phyloP scores from a whole-genome alignment of 2,797 vertebrate species.

The Orestias chungarensis region DNA sequence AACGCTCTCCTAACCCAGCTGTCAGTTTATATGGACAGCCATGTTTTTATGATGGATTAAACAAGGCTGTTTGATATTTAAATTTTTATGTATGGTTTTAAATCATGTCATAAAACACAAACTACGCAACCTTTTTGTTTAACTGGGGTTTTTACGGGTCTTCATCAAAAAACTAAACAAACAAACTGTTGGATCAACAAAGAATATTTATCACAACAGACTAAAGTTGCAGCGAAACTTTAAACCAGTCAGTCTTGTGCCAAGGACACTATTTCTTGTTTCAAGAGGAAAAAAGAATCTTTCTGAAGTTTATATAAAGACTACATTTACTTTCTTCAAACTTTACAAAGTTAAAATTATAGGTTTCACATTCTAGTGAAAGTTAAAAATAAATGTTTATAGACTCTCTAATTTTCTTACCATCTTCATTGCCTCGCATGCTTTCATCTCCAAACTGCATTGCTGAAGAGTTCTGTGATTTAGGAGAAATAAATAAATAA shows the following conservation, averaged over 20 bases:
- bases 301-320: neutral
- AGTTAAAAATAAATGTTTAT: neutral
- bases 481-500: too few relatives aligned
- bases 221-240: neutral
- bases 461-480: too few relatives aligned
- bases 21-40: neutral
- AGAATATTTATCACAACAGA: neutral
- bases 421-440: neutral
- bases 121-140: neutral
- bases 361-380: neutral
- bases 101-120: neutral
- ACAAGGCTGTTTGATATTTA: too few relatives aligned
- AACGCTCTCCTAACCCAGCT: neutral
- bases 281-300: neutral
- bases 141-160: neutral
- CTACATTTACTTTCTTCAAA: neutral
- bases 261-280: neutral
- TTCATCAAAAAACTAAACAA: neutral
- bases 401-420: neutral
- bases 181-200: neutral
- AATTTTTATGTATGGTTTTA: too few relatives aligned
- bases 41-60: too few relatives aligned
- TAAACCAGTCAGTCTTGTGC: slow-evolving; percentile 5
- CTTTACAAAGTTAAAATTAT: neutral
- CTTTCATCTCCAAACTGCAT: neutral